Evolutionary conservation across 2,797 vertebrate species (phyloP), one percentile per base, ranked within the genome.

Genomic region (Clarias fuscus): DNA sequence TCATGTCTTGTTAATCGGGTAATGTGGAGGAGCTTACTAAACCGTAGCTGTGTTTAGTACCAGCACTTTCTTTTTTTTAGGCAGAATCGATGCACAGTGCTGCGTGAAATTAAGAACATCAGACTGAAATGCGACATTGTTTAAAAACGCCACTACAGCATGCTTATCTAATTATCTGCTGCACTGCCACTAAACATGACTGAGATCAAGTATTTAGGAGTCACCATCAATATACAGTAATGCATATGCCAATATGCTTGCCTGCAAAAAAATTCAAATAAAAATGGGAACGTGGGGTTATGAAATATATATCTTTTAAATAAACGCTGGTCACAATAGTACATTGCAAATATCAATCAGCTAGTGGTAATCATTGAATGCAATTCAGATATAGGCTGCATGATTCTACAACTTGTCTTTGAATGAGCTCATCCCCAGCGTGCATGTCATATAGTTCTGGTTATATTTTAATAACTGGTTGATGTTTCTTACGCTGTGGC

Each of bases 191-290:
- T 53, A 75, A 75, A 75, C 43, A 75, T n/a, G 71, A 72, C 22
- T 72, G 20, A 43, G 8, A 24, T 75, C 59, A 64, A 64, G 72
- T 86, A 70, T 86, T 37, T 72, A 73, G 59, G 22, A 82, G 65
- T 56, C 40, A 37, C 27, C 68, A 67, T 22, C 40, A 5, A 58
- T 40, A 14, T 40, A 53, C 48, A 53, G 48, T 13, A 53, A 14
- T 33, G 1, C 62, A 68, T 64, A 53, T 33, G n/a, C 37, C 70
- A 65, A 5, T 13, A 62, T 73, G n/a, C 62, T 22, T 64, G 20
- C 68, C 64, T 7, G 22, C 24, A 53, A 27, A 43, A 64, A 85
- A 79, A n/a, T n/a, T n/a, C n/a, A 43, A 64, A 85, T 71, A 37
- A 53, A 53, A 33, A 33, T 33, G 33, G 33, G 33, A 64, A 62